A percentile compares a stretch with the other conserved stretches of the same genome.
Evolutionary conservation across 2,888 invertebrate species (phyloP).

Genomic region (Netelia melanura): DNA sequence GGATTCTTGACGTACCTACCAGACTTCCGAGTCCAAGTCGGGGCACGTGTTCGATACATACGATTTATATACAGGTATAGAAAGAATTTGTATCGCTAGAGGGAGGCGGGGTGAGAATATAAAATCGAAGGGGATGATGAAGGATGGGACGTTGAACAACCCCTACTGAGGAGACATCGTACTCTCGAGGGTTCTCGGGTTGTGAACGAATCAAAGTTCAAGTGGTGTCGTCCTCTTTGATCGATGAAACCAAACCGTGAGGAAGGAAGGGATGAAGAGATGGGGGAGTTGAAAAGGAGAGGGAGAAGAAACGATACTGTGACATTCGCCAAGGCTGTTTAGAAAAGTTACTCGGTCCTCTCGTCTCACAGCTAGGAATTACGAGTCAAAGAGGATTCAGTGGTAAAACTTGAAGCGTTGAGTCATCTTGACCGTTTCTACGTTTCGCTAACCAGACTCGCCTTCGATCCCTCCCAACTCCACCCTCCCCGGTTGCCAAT

Average conservation of each 20-base stretch:
- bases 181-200: constrained; percentile 46
- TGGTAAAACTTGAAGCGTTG: background rate
- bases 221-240: constrained; percentile 61
- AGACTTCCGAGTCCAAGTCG: background rate
- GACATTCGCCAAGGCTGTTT: constrained; percentile 1
- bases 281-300: too few relatives aligned
- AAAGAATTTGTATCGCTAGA: constrained; percentile 7
- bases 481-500: too few relatives aligned
- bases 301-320: background rate
- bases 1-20: background rate
- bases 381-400: background rate
- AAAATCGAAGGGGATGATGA: background rate
- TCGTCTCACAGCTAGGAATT: background rate
- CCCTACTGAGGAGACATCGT: constrained; percentile 17
- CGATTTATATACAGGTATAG: background rate
- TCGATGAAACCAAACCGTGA: constrained; percentile 47
- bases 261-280: background rate
- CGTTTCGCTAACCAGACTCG: background rate
- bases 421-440: background rate
- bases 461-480: background rate
- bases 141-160: constrained; percentile 17
- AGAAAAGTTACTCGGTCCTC: background rate
- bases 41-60: background rate
- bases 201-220: constrained; percentile 60
- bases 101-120: too few relatives aligned